These are phyloP conservation scores for Austrolebias charrua DNA, from an alignment of 2,797 vertebrate genomes.

Conservation along the genomic window DNA sequence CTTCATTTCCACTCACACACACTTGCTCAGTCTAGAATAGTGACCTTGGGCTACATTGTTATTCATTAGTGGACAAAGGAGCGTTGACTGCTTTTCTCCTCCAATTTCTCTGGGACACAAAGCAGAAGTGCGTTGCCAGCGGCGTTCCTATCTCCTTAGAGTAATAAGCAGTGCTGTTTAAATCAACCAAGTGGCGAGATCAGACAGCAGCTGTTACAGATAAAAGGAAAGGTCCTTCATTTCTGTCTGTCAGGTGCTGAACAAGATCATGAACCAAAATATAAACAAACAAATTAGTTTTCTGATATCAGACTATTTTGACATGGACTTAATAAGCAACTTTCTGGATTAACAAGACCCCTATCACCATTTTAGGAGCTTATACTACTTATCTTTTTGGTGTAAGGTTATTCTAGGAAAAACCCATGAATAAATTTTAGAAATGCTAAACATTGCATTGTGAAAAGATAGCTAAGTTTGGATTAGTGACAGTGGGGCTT, in stretches of 20 bases:
- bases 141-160: constrained; percentile 44
- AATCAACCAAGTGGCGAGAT: constrained; percentile 44
- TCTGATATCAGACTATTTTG: neutral
- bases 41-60: constrained; percentile 76
- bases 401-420: no score
- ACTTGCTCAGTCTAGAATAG: constrained; percentile 26
- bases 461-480: no score
- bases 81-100: constrained; percentile 24
- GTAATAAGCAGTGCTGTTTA: constrained; percentile 50
- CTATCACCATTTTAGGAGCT: neutral
- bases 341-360: neutral
- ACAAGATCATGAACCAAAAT: neutral
- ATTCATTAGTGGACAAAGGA: constrained; percentile 68
- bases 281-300: neutral
- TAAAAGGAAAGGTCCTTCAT: constrained; percentile 31
- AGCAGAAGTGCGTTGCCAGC: constrained; percentile 42
- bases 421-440: no score
- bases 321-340: neutral
- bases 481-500: no score
- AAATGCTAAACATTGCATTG: no score
- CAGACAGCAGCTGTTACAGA: constrained; percentile 36
- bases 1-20: neutral
- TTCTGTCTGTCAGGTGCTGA: constrained; percentile 19
- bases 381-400: no score
- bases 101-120: constrained; percentile 62